phyloP scores from a whole-genome alignment of 2,113 vertebrate species.

The Myiagra hebetior region DNA sequence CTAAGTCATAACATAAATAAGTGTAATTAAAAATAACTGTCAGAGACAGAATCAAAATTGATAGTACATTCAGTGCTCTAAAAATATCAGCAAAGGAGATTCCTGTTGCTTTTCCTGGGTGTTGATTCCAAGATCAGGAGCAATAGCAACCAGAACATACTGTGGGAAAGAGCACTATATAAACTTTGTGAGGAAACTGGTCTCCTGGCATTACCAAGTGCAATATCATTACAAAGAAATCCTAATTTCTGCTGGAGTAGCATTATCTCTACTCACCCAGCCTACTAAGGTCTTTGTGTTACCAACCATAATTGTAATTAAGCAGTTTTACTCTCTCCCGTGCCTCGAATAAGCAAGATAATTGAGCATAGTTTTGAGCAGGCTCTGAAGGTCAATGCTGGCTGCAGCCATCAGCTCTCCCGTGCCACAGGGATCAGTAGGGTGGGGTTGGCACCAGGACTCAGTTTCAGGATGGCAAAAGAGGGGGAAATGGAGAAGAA shows the following conservation, averaged over 20 bases:
- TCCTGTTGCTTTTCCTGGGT: not conserved
- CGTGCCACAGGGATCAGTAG: accelerated
- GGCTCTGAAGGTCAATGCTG: not conserved
- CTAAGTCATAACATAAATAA: not conserved
- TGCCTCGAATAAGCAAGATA: not conserved
- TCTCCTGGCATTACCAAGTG: not conserved
- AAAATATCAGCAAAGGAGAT: not conserved
- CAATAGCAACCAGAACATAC: not conserved
- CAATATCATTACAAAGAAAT: not conserved
- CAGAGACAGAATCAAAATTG: not conserved
- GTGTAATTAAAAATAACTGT: not conserved
- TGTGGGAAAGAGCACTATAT: not conserved
- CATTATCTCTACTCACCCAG: not conserved
- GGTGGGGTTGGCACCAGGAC: not conserved
- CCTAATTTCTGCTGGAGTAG: not conserved
- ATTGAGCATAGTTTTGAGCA: not conserved
- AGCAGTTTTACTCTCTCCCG: not conserved
- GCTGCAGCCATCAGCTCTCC: not conserved
- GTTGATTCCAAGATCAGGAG: not conserved
- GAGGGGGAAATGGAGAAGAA: not conserved
- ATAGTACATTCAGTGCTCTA: not conserved
- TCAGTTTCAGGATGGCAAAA: not conserved
- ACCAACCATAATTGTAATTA: not conserved
- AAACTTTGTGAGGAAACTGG: not conserved
- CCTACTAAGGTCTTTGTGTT: not conserved